Evolutionary conservation across 1,140 invertebrate species (phyloP).

Genomic region (Ridgeia piscesae): DNA sequence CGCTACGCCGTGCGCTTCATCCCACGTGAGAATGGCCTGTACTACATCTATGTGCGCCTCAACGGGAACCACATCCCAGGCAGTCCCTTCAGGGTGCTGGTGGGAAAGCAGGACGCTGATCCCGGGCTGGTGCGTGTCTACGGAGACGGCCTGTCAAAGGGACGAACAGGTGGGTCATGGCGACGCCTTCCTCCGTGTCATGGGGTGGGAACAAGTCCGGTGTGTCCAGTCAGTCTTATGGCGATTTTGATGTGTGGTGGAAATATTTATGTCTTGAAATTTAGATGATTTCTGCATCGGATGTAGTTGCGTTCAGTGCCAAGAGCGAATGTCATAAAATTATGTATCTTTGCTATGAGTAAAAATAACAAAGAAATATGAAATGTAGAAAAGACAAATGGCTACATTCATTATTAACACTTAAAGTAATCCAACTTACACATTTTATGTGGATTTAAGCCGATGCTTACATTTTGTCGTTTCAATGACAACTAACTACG

Average conservation of each 20-base stretch:
- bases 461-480: too few species aligned
- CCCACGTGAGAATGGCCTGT: constrained; percentile 92
- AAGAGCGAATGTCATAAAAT: too few species aligned
- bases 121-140: constrained; percentile 88
- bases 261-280: too few species aligned
- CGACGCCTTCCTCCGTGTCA: neutral
- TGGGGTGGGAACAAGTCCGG: neutral
- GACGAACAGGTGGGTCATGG: constrained; percentile 48
- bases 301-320: too few species aligned
- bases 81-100: constrained; percentile 88
- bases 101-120: constrained; percentile 93
- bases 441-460: too few species aligned
- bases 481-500: too few species aligned
- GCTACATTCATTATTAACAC: too few species aligned
- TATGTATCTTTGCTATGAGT: too few species aligned
- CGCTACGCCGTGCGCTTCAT: constrained; percentile 84
- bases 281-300: too few species aligned
- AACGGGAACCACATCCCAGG: constrained; percentile 94
- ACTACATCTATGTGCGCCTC: constrained; percentile 92
- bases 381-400: too few species aligned
- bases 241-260: neutral
- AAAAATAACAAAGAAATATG: too few species aligned
- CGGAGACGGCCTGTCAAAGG: constrained; percentile 74
- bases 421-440: too few species aligned
- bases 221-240: neutral